A percentile compares a stretch with the other conserved stretches of the same genome.
These are phyloP conservation scores for Drosophila bocki DNA, from an alignment of 1,140 invertebrate genomes.

Conservation along the genomic window DNA sequence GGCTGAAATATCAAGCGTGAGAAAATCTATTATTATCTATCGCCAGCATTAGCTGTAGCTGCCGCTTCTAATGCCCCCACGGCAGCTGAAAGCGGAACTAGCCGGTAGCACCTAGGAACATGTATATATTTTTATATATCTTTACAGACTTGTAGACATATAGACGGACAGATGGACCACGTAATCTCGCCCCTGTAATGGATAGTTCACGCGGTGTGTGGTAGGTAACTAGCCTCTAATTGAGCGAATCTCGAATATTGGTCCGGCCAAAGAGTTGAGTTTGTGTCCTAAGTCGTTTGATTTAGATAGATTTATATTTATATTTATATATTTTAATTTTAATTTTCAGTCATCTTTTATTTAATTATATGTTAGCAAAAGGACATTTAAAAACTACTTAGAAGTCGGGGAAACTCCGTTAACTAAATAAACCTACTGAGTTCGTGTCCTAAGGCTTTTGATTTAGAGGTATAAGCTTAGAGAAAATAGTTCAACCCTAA, in stretches of 20 bases:
- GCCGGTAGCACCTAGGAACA: constrained; percentile 47
- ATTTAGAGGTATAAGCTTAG: neutral
- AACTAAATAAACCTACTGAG: neutral
- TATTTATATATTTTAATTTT: too few relatives aligned
- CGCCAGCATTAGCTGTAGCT: constrained; percentile 48
- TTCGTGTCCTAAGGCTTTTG: constrained; percentile 35
- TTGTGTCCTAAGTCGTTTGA: constrained; percentile 33
- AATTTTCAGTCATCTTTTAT: too few relatives aligned
- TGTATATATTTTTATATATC: constrained; percentile 7
- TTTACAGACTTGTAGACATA: neutral
- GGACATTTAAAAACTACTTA: neutral
- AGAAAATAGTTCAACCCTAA: neutral
- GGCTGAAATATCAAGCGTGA: constrained; percentile 82
- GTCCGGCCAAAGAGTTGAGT: constrained; percentile 3
- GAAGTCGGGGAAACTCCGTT: too few relatives aligned
- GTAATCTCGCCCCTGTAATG: constrained; percentile 41
- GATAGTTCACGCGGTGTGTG: constrained; percentile 23
- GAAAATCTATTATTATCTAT: constrained; percentile 84
- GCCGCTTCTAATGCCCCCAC: constrained; percentile 53
- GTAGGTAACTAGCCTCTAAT: constrained; percentile 38
- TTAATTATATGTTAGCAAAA: neutral
- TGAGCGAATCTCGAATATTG: constrained; percentile 18
- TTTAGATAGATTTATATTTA: too few relatives aligned
- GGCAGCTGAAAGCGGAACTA: constrained; percentile 61
- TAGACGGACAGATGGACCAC: constrained; percentile 31